These are phyloP conservation scores for Anguilla megastoma DNA, from an alignment of 2,797 vertebrate genomes.

Conservation along the genomic window DNA sequence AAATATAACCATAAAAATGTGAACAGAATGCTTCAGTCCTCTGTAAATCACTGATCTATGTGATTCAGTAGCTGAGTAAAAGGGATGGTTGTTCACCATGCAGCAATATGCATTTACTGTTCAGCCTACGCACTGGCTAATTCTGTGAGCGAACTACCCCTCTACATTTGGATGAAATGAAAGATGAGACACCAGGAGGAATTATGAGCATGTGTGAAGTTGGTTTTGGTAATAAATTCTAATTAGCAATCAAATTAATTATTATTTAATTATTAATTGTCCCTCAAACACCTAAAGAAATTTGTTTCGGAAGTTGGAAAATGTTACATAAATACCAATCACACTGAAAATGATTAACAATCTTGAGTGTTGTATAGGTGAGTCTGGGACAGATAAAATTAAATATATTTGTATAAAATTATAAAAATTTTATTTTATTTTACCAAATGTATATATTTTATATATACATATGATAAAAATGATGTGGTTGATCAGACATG, in stretches of 20 bases:
- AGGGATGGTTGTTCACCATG: background rate
- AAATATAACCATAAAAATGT: background rate
- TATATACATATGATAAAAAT: background rate
- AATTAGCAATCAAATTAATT: background rate
- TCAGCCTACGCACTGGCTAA: background rate
- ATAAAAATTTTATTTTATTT: no score
- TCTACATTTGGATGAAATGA: background rate
- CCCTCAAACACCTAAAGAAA: no score
- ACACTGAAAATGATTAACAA: no score
- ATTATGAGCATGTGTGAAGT: background rate
- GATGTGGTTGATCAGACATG: background rate
- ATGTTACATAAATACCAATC: no score
- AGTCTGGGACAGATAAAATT: background rate
- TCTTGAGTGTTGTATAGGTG: background rate
- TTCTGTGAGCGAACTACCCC: background rate
- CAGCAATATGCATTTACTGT: background rate
- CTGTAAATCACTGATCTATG: background rate
- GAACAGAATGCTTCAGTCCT: background rate
- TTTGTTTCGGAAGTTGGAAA: no score
- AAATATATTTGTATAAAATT: background rate
- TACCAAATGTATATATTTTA: no score
- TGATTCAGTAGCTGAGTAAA: background rate
- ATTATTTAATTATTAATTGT: no score
- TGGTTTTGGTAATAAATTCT: background rate
- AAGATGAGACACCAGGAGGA: background rate